Percentiles rank a stretch among this genome's conserved stretches.
These are phyloP conservation scores for Brachylomia viminalis DNA, from an alignment of 2,888 invertebrate genomes.

Conservation along the genomic window DNA sequence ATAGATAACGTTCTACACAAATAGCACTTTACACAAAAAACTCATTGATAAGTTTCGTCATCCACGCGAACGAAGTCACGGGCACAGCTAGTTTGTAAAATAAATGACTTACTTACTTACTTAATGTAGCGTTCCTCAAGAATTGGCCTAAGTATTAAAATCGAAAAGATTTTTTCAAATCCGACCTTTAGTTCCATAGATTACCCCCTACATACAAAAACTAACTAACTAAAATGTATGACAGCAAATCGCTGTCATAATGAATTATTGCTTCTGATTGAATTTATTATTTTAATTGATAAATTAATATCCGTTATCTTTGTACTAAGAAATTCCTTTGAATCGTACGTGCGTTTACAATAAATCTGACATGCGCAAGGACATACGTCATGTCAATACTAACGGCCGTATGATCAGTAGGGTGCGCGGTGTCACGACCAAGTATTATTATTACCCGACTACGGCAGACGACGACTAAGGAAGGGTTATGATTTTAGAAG, in stretches of 20 bases:
- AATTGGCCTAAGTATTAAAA: no score
- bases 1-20: no score
- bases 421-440: not conserved
- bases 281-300: not conserved
- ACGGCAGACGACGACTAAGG: not conserved
- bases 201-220: no score
- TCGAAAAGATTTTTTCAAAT: no score
- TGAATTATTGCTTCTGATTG: not conserved
- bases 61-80: no score
- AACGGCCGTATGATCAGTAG: not conserved
- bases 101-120: no score
- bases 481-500: not conserved
- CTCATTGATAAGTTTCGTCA: no score
- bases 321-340: constrained; percentile 10
- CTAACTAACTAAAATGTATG: not conserved
- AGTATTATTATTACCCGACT: not conserved
- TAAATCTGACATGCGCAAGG: constrained; percentile 1
- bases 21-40: no score
- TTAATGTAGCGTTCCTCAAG: no score
- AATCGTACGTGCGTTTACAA: constrained; percentile 36
- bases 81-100: no score
- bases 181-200: no score
- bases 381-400: not conserved
- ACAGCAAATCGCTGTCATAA: not conserved
- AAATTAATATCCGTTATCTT: constrained; percentile 16